Evolutionary conservation across 23 tunicate genomes (phyloP).

Genomic region (Trididemnum nubilum): DNA sequence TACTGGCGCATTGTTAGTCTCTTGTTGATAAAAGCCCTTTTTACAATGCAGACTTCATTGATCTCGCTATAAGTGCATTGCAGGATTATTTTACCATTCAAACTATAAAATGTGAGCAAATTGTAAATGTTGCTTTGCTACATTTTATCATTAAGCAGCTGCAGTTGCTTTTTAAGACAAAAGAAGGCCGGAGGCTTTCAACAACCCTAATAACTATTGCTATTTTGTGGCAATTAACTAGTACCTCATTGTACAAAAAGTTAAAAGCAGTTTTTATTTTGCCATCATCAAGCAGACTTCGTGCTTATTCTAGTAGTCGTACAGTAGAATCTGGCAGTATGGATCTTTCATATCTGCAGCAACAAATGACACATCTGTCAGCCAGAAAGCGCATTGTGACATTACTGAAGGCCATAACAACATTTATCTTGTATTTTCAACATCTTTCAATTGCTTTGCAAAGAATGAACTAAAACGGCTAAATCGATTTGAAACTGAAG

Average conservation of each 20-base stretch:
- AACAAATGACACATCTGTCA: not conserved
- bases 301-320: not conserved
- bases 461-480: not conserved
- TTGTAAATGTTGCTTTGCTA: not conserved
- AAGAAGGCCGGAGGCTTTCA: not conserved
- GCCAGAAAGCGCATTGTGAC: constrained; percentile 15
- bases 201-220: not conserved
- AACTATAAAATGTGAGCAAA: not conserved
- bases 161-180: not conserved
- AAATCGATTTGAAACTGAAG: not conserved
- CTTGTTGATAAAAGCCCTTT: not conserved
- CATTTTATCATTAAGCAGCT: not conserved
- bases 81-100: not conserved
- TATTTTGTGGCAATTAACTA: not conserved
- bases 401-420: too few relatives aligned
- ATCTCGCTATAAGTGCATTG: not conserved
- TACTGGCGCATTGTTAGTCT: not conserved
- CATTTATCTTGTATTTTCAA: not conserved
- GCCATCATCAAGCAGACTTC: not conserved
- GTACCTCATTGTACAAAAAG: not conserved
- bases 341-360: not conserved
- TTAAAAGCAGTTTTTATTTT: not conserved
- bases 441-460: not conserved
- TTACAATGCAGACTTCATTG: not conserved
- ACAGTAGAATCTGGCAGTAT: constrained; percentile 1